Evolutionary conservation across 2,113 vertebrate species (phyloP), one percentile per base, ranked within the genome.

Genomic region (Microtus montanus): DNA sequence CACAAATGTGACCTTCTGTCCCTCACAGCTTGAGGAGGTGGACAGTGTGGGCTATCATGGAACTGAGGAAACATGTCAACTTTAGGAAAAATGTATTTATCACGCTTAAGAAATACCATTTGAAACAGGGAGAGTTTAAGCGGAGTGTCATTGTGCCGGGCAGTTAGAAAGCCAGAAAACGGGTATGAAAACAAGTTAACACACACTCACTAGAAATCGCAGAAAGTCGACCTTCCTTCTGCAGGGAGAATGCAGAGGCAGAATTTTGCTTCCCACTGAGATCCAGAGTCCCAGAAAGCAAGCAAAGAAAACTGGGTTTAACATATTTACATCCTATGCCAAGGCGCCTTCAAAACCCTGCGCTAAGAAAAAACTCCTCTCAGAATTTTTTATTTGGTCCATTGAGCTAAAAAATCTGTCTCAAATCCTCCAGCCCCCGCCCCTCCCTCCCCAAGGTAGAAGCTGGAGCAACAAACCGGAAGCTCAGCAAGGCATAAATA

Each of bases 351-450:
- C 90, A 96, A 98, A 97, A 97, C 89, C 85, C 33, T 98, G 96
- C 5, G 75, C 93, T 97, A 95, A 91, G 94, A 93, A 97, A 52
- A 98, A 98, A 97, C 93, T 93, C 47, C 96, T 97, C 95, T 97
- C 97, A 95, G 86, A 97, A 95, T 96, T 95, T 94, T 41, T 64
- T 97, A 98, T 98, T 98, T 98, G 98, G 98, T 98, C 98, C 97
- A 71, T 95, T 97, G 71, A 96, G 96, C 97, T 97, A 97, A 96
- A 92, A 97, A 97, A 95, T 97, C 97, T 90, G 84, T 97, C 30
- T 89, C 96, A 96, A 97, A 96, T 95, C 97, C 97, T 75, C 38
- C 75, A 91, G 22, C 92, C 92, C 85, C 30, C 19, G 7, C 30
- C 41, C 61, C 63, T 41, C 63, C 30, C 41, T 5, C 63, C 63